phyloP scores from a whole-genome alignment of 2,113 vertebrate genomes.

The Pedetes capensis region DNA sequence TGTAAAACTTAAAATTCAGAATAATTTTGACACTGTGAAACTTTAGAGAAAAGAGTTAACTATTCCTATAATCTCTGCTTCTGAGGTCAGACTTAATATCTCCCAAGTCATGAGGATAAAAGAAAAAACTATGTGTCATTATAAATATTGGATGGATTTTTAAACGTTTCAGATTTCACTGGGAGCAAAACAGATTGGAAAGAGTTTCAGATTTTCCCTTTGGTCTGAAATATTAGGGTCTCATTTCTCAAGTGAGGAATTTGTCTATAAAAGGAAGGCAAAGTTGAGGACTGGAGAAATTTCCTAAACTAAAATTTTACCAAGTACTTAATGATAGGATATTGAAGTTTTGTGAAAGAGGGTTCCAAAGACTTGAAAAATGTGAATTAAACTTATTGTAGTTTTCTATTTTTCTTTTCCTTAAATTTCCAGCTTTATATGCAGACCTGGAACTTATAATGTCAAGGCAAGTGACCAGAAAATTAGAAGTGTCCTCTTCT shows the following conservation, averaged over 20 bases:
- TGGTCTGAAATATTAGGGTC: neutral
- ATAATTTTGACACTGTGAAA: neutral
- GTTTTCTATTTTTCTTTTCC: neutral
- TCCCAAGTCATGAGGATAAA: neutral
- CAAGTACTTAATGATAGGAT: neutral
- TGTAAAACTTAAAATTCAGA: conserved; percentile 14
- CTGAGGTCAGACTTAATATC: neutral
- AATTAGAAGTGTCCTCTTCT: neutral
- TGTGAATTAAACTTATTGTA: neutral
- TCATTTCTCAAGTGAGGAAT: neutral
- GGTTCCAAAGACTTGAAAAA: conserved; percentile 19
- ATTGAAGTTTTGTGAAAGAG: conserved; percentile 9
- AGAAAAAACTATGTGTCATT: neutral
- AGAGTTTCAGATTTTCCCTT: neutral
- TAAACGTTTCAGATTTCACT: neutral
- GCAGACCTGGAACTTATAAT: neutral
- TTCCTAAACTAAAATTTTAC: conserved; percentile 4
- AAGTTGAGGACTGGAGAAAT: neutral
- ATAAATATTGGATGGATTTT: conserved; percentile 1
- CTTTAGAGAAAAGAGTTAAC: neutral
- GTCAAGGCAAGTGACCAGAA: neutral
- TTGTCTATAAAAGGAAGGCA: neutral
- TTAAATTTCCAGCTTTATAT: neutral
- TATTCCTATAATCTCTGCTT: neutral
- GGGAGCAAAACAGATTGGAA: neutral